These are phyloP conservation scores for Bucorvus abyssinicus DNA, from an alignment of 2,797 vertebrate species.

Conservation along the genomic window DNA sequence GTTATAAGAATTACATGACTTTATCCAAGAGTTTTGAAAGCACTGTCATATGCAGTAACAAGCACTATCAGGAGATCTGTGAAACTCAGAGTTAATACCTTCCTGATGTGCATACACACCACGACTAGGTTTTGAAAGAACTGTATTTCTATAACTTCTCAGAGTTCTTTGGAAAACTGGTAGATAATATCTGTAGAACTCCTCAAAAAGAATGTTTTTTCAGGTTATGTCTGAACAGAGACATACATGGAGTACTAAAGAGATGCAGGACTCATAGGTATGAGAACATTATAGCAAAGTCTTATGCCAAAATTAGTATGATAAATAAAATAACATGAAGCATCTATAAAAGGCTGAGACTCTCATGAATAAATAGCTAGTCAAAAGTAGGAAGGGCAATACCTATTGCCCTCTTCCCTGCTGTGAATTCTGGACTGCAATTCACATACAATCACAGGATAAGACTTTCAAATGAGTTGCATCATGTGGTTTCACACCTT, in stretches of 20 bases:
- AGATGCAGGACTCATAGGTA: not conserved
- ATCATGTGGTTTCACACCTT: not conserved
- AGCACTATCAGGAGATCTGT: not conserved
- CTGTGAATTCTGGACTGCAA: not conserved
- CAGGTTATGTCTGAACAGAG: not conserved
- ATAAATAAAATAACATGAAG: not conserved
- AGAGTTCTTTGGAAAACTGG: not conserved
- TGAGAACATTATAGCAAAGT: not conserved
- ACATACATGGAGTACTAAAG: not conserved
- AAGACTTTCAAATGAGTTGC: not conserved
- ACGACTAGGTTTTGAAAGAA: not conserved
- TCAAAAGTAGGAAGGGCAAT: not conserved
- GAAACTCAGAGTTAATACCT: not conserved
- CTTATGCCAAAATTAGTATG: not conserved
- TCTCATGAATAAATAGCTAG: not conserved
- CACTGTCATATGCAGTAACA: not conserved
- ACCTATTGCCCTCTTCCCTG: not conserved
- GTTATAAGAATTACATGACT: not conserved
- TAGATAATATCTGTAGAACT: not conserved
- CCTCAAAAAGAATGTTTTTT: not conserved
- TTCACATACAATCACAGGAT: not conserved
- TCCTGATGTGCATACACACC: not conserved
- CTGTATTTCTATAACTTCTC: not conserved
- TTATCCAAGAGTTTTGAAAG: not conserved
- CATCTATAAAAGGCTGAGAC: not conserved